Conservation (phyloP, 2,797 vertebrate genomes). For the Pampus argenteus region DNA sequence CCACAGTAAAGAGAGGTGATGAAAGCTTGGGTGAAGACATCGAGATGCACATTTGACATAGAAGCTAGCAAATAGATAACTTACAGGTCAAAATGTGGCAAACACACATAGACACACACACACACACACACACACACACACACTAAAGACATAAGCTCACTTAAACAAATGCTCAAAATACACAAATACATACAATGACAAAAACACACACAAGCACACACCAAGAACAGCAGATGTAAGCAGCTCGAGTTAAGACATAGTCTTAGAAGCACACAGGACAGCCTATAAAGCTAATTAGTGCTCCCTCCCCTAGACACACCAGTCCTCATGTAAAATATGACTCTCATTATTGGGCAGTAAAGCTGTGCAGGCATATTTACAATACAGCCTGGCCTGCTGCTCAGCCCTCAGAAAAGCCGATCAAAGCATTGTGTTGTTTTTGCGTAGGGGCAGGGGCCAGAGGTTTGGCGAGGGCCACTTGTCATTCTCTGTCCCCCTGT, state of each 20-base stretch:
- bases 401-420: conserved; percentile 45
- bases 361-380: conserved; percentile 74
- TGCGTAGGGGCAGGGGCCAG: conserved; percentile 42
- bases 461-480: conserved; percentile 63
- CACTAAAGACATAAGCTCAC: conserved; percentile 21
- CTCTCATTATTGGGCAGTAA: conserved; percentile 75
- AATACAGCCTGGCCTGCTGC: conserved; percentile 49
- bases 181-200: conserved; percentile 2
- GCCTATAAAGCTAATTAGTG: conserved; percentile 70
- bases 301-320: conserved; percentile 54
- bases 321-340: conserved; percentile 73
- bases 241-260: conserved; percentile 41
- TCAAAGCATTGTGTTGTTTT: conserved; percentile 67
- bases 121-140: conserved; percentile 10
- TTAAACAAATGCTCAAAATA: conserved; percentile 1
- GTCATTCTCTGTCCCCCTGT: conserved; percentile 55
- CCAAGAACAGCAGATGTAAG: conserved; percentile 58
- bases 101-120: not conserved
- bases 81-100: conserved; percentile 8
- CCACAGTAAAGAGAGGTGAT: conserved; percentile 1
- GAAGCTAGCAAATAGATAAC: conserved; percentile 16
- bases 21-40: not conserved
- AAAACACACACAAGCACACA: not conserved
- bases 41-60: not conserved
- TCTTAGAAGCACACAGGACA: conserved; percentile 47